phyloP scores from a whole-genome alignment of 2,888 invertebrate species.

The Cenopis cana region DNA sequence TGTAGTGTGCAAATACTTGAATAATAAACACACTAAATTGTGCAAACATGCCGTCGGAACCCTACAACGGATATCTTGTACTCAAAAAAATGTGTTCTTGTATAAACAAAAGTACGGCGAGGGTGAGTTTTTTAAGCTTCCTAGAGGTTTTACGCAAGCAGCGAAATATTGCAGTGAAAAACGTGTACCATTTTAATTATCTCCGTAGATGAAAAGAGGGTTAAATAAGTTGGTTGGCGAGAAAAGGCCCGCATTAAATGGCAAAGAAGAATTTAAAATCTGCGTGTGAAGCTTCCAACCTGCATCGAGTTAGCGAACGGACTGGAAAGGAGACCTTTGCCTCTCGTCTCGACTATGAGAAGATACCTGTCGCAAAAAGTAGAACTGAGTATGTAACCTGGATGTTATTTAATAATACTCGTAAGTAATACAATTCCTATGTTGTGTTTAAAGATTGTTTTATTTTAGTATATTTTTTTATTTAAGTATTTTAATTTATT shows the following conservation, averaged over 20 bases:
- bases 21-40: constrained; percentile 68
- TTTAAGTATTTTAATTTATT: no score
- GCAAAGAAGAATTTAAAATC: neutral
- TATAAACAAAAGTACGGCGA: constrained; percentile 28
- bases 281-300: no score
- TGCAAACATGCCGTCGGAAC: constrained; percentile 58
- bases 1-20: constrained; percentile 48
- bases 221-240: neutral
- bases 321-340: no score
- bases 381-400: no score
- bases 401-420: no score
- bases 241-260: neutral
- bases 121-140: constrained; percentile 6
- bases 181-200: constrained; percentile 16
- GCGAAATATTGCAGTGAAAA: constrained; percentile 37
- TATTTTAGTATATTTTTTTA: no score
- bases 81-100: constrained; percentile 40
- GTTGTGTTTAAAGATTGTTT: no score
- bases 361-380: no score
- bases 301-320: no score
- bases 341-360: no score
- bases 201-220: neutral
- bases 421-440: no score
- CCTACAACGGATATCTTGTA: constrained; percentile 37
- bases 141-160: constrained; percentile 62